These are phyloP conservation scores for Pteronotus mesoamericanus DNA, from an alignment of 2,797 vertebrate species.

Conservation along the genomic window DNA sequence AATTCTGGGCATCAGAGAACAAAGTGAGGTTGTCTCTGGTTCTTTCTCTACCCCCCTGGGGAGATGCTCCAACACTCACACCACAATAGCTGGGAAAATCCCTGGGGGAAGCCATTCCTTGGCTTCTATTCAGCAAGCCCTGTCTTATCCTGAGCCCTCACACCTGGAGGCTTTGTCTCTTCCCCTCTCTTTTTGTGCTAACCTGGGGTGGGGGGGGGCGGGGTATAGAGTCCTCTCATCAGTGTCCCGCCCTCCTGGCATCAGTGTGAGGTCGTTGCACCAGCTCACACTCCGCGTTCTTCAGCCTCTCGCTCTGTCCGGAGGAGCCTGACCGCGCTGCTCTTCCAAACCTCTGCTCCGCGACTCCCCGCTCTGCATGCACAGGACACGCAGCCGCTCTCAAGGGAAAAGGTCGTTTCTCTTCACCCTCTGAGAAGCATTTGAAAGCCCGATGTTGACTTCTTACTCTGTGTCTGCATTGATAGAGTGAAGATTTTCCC, in stretches of 20 bases:
- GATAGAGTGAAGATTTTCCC: background rate
- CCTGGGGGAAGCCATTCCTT: background rate
- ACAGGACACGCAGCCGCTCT: background rate
- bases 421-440: background rate
- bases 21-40: background rate
- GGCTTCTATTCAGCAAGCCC: background rate
- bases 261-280: accelerated
- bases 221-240: background rate
- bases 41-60: background rate
- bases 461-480: background rate
- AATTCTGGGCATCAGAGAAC: background rate
- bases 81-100: background rate
- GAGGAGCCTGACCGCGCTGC: background rate
- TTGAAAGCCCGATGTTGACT: background rate
- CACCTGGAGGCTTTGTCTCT: accelerated
- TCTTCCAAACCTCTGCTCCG: background rate
- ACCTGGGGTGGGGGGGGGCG: accelerated
- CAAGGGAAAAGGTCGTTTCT: background rate
- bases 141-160: background rate
- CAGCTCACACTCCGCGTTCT: accelerated
- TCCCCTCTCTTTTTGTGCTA: background rate
- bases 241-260: no score
- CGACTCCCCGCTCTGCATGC: background rate
- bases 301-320: background rate
- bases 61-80: background rate